Base-by-base conservation (phyloP, 1,140 invertebrate species). In the Tetramorium parvispinum region DNA sequence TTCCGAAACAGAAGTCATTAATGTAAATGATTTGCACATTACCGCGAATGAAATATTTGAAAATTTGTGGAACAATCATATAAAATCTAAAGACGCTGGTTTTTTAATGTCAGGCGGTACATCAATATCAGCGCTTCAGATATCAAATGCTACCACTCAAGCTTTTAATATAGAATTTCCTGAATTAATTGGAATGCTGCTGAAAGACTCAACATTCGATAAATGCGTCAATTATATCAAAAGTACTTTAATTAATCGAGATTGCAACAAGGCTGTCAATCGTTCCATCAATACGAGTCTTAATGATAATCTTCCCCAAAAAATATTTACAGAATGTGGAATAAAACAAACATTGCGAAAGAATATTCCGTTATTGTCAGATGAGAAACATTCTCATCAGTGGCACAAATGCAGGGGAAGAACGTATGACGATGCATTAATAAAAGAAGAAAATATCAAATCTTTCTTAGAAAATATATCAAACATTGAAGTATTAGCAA, bases 31-130 rank as follows among this genome's bases (percentile, higher is more conserved):
- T 94, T 92, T 91, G 94, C 13, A 93, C 94, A 65, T 94, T 94
- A 75, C 96, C 94, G 65, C 95, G 92, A 37, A 88, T 85, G 43
- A 87, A 24, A 91, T 85, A 27, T 94, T 95, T 79, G 73, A 79
- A 75, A 77, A 91, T 43, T 43, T 96, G 40, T 96, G 95, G 94
- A 75, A 81, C 55, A 83, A 91, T 43, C 87, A 92, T 89, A 89
- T 94, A 86, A 85, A 87, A 57, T 70, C 59, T 73, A 87, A 79
- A 27, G 77, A 94, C 68, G 92, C 91, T 61, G 94, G 93, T 65
- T 96, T 96, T 96, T 94, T 95, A 86, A 91, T 94, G 76, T 85
- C 94, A 5, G 96, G 96, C 46, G 96, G 96, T 43, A 96, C 93
- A 76, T 96, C 96, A 8, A 92, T 96, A 61, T 86, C 87, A 43